Conservation (phyloP, 2,888 invertebrate species). For the Conchocele bisecta region DNA sequence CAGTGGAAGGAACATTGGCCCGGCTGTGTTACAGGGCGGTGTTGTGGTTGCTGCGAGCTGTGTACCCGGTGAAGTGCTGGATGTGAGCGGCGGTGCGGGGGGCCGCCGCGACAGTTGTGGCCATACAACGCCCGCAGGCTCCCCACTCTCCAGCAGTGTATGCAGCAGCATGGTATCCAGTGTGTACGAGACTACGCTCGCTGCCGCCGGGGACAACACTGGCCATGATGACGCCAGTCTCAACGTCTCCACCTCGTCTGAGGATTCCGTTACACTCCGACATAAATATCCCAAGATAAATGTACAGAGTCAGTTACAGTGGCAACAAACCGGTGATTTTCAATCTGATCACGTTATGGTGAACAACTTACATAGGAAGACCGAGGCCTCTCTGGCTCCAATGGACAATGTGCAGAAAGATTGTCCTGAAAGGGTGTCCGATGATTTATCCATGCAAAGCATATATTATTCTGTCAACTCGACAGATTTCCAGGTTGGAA, state of each 20-base stretch:
- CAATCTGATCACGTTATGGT: background rate
- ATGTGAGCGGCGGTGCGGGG: background rate
- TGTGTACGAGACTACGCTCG: constrained; percentile 74
- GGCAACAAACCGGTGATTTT: background rate
- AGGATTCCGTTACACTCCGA: constrained; percentile 23
- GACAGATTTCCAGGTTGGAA: too few relatives aligned
- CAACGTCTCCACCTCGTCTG: too few relatives aligned
- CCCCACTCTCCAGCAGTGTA: constrained; percentile 73
- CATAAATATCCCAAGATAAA: too few relatives aligned
- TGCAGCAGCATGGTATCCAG: constrained; percentile 78
- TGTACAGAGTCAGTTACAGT: background rate
- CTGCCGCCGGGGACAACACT: constrained; percentile 26
- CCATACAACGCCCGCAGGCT: constrained; percentile 66
- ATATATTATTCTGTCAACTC: too few relatives aligned
- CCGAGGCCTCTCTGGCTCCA: background rate
- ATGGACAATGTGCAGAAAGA: too few relatives aligned
- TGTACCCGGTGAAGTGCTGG: background rate
- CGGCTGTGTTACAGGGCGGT: too few relatives aligned
- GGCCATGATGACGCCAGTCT: background rate
- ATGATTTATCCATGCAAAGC: too few relatives aligned
- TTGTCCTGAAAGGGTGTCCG: too few relatives aligned
- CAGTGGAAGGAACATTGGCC: too few relatives aligned
- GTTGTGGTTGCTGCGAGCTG: background rate
- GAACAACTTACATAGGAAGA: background rate
- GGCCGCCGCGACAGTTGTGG: constrained; percentile 22